These are phyloP conservation scores for Anhinga rufa DNA, from an alignment of 2,113 vertebrate genomes.

Conservation along the genomic window DNA sequence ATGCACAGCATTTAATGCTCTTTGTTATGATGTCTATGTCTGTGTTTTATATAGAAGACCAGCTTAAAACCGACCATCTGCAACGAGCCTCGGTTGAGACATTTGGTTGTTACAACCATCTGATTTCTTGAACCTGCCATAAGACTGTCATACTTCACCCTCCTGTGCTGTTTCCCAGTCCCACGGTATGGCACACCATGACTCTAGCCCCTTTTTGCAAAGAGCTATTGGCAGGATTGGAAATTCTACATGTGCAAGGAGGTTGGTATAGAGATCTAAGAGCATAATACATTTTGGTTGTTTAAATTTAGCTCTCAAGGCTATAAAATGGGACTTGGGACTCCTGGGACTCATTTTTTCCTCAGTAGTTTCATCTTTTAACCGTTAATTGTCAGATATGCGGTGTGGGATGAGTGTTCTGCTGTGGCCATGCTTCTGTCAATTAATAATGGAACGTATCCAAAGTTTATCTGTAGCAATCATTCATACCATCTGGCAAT, in stretches of 20 bases:
- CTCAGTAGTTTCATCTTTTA: conserved; percentile 54
- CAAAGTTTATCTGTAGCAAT: conserved; percentile 69
- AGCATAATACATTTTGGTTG: conserved; percentile 24
- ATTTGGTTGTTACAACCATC: background rate
- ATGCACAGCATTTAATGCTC: accelerated
- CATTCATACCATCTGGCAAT: conserved; percentile 69
- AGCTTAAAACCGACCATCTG: conserved; percentile 4
- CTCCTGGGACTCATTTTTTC: conserved; percentile 27
- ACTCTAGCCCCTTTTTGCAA: background rate
- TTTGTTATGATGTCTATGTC: background rate
- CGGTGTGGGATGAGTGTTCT: conserved; percentile 19
- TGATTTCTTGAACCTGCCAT: conserved; percentile 16
- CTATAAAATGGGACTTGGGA: conserved; percentile 20
- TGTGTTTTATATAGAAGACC: background rate
- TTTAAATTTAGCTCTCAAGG: conserved; percentile 50
- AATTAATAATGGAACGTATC: conserved; percentile 67
- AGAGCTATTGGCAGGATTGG: background rate
- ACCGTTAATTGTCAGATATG: conserved; percentile 52
- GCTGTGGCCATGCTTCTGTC: conserved; percentile 54
- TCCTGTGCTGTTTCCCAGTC: background rate
- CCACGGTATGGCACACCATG: background rate
- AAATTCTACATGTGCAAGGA: background rate
- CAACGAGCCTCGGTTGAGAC: background rate
- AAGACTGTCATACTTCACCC: background rate
- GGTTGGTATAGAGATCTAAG: background rate